Base-by-base conservation (phyloP, 1,140 invertebrate genomes). In the Steinernema khuongi region DNA sequence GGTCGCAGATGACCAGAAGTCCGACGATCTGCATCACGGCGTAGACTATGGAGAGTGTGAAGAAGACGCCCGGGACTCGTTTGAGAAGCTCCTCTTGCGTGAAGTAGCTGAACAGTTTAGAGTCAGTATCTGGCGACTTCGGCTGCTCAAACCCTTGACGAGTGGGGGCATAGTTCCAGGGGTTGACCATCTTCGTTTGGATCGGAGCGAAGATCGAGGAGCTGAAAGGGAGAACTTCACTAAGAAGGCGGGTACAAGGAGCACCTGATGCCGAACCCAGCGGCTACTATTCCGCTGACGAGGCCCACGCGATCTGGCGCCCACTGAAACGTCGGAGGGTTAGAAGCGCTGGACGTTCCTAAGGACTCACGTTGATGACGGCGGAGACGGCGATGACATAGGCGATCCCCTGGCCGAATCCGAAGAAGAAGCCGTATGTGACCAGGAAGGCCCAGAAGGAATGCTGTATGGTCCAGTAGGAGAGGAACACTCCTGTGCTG, bases 161-260 rank as follows among this genome's bases (percentile, higher is more conserved):
- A 0, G 75, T 82, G 1, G 83, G 41, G 1, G 77, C 68, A 26
- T 78, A 70, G 77, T 84, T 84, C n/a, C 71, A n/a, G 1, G 78
- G 82, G 78, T 83, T 83, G 11, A 83, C 77, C 26, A 81, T 67
- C 17, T 32, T 31, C 1, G 81, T 83, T 72, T 84, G 83, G 67
- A 84, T 85, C 18, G 83, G 83, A 7, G 83, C 81, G 72, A 84
- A 84, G 22, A 84, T 84, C 0, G 80, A 82, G 19, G 83, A 81
- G 2, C 81, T 60, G 26, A 60, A n/a, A 41, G 7, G 36, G 7
- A 41, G n/a, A 41, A n/a, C n/a, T 41, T 7, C n/a, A 11, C 7
- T 11, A 41, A 41, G 36, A 7, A 41, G 26, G 4, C 11, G 7
- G 26, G 26, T 22, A 11, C 36, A n/a, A 41, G 36, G 7, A n/a